Evolutionary conservation across 1,140 invertebrate species (phyloP), one percentile per base, ranked within the genome.

Genomic region (Drosophila albomicans): DNA sequence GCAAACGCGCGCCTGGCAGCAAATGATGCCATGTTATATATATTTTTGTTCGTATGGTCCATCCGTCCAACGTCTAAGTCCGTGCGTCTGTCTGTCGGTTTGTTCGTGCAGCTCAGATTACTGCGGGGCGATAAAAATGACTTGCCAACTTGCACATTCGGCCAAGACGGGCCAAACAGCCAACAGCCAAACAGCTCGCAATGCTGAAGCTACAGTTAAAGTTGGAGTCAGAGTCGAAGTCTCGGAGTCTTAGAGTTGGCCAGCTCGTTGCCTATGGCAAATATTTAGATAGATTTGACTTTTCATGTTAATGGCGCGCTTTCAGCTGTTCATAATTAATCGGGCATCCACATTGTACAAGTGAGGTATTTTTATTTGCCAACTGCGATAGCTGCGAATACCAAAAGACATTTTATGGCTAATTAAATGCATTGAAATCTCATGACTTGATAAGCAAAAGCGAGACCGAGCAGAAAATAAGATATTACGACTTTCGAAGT

Each of bases 251-350:
- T 4, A 10, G 58, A 43, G 41, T 20, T 32, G 61, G 64, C 35
- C 75, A 81, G 63, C 57, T 75, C 67, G 71, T 71, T 82, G 85
- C 80, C 78, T 79, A 73, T 72, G 79, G 85, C 85, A 88, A 88
- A 88, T 88, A 88, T 88, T 88, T 88, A 88, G 85, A 88, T 88
- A 88, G 85, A 88, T 88, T 88, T 88, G 85, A 88, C 85, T 88
- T 88, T 88, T 88, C 85, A 88, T 88, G 85, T 88, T 88, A 88
- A 88, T 88, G 85, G 85, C 85, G 85, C 81, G 85, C 85, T 88
- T 88, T 88, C 85, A 88, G 85, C 85, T 88, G 85, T 85, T 88
- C 85, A 88, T 88, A 88, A 88, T 88, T 88, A 88, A 88, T 88
- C 85, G 85, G 81, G 78, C 85, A 82, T 85, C 85, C 86, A 74